Evolutionary conservation across 2,797 vertebrate species (phyloP).

Genomic region (Stomatorhinus walkeri): DNA sequence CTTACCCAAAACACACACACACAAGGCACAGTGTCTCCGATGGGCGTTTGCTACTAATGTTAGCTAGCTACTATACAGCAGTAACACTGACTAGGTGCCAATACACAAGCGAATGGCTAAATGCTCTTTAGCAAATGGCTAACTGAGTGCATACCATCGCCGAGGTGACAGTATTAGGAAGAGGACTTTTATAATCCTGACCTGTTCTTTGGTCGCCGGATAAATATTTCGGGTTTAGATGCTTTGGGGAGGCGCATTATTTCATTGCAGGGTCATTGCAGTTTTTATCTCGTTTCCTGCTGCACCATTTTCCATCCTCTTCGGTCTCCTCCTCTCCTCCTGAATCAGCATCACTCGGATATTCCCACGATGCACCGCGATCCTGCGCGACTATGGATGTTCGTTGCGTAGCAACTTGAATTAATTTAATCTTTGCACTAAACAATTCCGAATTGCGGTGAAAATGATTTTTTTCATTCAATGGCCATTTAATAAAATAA

Average conservation of each 20-base stretch:
- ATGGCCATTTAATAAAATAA: neutral
- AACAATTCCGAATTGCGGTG: neutral
- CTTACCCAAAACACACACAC: neutral
- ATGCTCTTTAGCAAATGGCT: constrained; percentile 11
- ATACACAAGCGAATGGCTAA: constrained; percentile 27
- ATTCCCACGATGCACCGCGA: constrained; percentile 47
- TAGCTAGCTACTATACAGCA: constrained; percentile 27
- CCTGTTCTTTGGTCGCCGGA: constrained; percentile 41
- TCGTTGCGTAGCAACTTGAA: constrained; percentile 44
- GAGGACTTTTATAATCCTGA: constrained; percentile 23
- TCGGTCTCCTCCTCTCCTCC: constrained; percentile 37
- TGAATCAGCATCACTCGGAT: constrained; percentile 48
- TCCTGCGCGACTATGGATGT: constrained; percentile 33
- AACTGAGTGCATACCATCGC: neutral
- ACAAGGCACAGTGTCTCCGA: constrained; percentile 21
- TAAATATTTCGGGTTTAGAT: constrained; percentile 29
- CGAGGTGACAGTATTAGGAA: constrained; percentile 9
- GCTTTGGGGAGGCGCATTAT: constrained; percentile 34
- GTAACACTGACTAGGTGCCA: constrained; percentile 38
- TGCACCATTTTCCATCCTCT: constrained; percentile 47
- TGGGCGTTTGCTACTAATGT: constrained; percentile 28
- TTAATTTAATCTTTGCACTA: constrained; percentile 8
- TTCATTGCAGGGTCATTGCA: constrained; percentile 34
- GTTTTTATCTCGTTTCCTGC: constrained; percentile 33
- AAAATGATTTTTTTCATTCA: neutral